Base-by-base conservation (phyloP, 2,888 invertebrate genomes). In the Steinernema scapterisci region DNA sequence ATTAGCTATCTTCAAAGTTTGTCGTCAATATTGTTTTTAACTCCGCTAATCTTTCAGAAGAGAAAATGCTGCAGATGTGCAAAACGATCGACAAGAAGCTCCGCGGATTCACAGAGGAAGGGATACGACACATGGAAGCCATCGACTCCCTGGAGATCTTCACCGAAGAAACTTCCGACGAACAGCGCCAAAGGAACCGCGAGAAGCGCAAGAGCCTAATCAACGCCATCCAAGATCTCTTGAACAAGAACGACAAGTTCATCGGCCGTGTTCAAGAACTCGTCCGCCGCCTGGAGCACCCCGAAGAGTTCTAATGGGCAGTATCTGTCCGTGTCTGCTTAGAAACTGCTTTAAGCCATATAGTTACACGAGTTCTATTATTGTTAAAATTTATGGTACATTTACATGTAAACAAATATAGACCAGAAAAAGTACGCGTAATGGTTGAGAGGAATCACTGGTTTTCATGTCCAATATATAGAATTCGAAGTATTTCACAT, bases 141-240 rank as follows among this genome's bases (percentile, higher is more conserved):
- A 77, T 86, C 52, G 86, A 87, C 76, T 84, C 80, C 13, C 74
- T 86, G 71, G 25, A 78, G 6, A 82, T 86, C 51, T 81, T 75
- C 63, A 71, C 71, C 7, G 84, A 83, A 0, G 51, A 74, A 7
- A 83, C 84, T 11, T 70, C 83, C 1, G 81, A 81, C 21, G 79
- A 82, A 48, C 76, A 82, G 81, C 80, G 79, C 5, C 73, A 75
- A 51, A 78, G 84, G 7, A 86, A 85, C 70, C 83, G 86, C 21
- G 86, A 86, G 74, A 82, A 83, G 71, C 77, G 86, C 27, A 86
- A 86, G 72, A 73, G 78, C 0, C 73, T 86, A 45, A 75, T 86
- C 72, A 78, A 81, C 52, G 84, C 83, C 13, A 80, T 86, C 43
- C 83, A 84, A 38, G 74, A 73, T 13, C 78, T 86, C 52, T 78